phyloP scores from a whole-genome alignment of 2,888 invertebrate genomes.

The Muschampia plurimacula region DNA sequence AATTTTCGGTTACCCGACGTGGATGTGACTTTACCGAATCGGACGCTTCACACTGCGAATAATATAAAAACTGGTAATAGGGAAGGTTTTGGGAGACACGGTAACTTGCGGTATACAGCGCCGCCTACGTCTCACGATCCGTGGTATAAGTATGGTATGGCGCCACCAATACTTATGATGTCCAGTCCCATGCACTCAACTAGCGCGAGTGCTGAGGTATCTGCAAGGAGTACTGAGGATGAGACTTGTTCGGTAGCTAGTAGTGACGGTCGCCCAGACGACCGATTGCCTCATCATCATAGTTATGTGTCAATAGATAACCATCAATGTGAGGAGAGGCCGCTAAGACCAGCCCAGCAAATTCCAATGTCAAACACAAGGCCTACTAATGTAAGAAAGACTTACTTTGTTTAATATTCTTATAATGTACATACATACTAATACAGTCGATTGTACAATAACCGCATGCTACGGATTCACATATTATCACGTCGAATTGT shows the following conservation, averaged over 20 bases:
- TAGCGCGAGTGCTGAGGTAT: conserved; percentile 86
- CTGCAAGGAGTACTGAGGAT: conserved; percentile 87
- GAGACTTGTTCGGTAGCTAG: conserved; percentile 86
- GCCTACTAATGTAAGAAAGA: conserved; percentile 77
- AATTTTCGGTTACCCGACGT: conserved; percentile 94
- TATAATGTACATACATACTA: conserved; percentile 51
- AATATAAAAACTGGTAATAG: conserved; percentile 79
- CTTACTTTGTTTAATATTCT: conserved; percentile 76
- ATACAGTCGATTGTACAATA: conserved; percentile 12
- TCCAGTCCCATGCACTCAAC: conserved; percentile 88
- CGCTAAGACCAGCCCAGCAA: conserved; percentile 79
- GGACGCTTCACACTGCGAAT: conserved; percentile 83
- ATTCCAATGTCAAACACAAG: conserved; percentile 79
- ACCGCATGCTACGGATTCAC: conserved; percentile 34
- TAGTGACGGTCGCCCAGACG: conserved; percentile 84
- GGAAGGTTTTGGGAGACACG: conserved; percentile 79
- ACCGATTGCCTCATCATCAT: conserved; percentile 83
- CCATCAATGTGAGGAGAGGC: conserved; percentile 81
- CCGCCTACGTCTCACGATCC: conserved; percentile 83
- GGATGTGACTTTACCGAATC: conserved; percentile 85
- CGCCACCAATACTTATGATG: conserved; percentile 83
- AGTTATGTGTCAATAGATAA: conserved; percentile 86
- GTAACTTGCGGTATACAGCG: conserved; percentile 82
- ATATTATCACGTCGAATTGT: conserved; percentile 41
- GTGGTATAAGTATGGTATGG: conserved; percentile 83